Evolutionary conservation across 2,113 vertebrate genomes (phyloP).

Genomic region (Entosphenus tridentatus): DNA sequence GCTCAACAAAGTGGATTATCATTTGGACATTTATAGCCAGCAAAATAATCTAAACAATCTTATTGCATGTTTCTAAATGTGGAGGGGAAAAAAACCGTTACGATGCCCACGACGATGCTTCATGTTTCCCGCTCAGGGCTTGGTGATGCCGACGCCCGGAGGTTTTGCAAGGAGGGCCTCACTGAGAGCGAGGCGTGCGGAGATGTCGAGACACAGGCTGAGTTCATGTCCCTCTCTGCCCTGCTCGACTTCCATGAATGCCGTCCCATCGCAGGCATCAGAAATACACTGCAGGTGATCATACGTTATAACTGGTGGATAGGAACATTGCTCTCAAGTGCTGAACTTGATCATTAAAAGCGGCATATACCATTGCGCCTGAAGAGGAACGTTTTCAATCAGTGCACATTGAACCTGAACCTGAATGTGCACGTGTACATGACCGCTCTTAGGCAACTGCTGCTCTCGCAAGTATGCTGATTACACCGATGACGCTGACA

Average conservation of each 20-base stretch:
- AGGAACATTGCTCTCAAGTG: not conserved
- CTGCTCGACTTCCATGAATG: conserved; percentile 36
- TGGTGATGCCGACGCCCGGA: conserved; percentile 18
- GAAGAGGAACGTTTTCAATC: no score
- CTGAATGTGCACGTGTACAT: not conserved
- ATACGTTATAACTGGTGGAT: not conserved
- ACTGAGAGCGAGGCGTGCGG: conserved; percentile 36
- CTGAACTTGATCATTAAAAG: not conserved
- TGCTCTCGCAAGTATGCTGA: not conserved
- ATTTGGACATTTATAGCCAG: no score
- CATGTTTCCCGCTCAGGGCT: no score
- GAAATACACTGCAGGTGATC: conserved; percentile 35
- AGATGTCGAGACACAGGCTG: conserved; percentile 36
- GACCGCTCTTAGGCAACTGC: not conserved
- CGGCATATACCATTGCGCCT: not conserved
- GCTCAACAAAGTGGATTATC: no score
- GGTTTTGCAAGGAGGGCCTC: conserved; percentile 33
- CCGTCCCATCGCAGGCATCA: conserved; percentile 22
- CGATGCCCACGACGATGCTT: no score
- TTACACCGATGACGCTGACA: not conserved
- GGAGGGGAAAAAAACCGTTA: no score
- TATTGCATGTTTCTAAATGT: no score
- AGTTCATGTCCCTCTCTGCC: conserved; percentile 42
- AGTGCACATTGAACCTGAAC: not conserved
- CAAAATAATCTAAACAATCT: no score